Evolutionary conservation across 2,113 vertebrate species (phyloP).

Genomic region (Gymnarchus niloticus): DNA sequence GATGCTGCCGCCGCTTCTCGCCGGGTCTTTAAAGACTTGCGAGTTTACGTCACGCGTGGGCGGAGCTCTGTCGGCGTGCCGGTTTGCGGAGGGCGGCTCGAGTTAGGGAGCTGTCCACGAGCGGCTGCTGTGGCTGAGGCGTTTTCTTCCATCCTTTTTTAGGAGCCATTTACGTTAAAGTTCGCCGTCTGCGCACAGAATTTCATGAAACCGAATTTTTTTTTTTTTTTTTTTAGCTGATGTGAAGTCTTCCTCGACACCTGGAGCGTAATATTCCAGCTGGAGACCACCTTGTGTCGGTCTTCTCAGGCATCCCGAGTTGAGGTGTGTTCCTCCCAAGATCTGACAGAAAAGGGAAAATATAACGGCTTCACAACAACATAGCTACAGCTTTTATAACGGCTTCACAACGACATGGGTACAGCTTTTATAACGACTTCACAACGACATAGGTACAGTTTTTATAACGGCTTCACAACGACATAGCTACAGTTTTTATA

Average conservation of each 20-base stretch:
- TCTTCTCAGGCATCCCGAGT: slow-evolving; percentile 14
- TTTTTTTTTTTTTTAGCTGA: background rate
- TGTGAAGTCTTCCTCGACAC: background rate
- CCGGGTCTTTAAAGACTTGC: background rate
- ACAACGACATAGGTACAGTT: background rate
- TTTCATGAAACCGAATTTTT: background rate
- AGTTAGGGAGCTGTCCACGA: slow-evolving; percentile 21
- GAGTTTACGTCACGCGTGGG: slow-evolving; percentile 19
- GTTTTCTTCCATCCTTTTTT: background rate
- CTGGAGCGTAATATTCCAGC: background rate
- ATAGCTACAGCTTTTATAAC: background rate
- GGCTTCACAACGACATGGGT: background rate
- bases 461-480: background rate
- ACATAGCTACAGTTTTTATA: background rate
- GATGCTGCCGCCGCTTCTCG: background rate
- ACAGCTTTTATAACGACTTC: background rate
- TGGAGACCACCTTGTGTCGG: background rate
- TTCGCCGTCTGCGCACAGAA: background rate
- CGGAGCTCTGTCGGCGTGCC: slow-evolving; percentile 27
- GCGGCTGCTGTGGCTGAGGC: background rate
- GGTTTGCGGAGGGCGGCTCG: slow-evolving; percentile 17
- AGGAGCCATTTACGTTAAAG: background rate
- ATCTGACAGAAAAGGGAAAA: slow-evolving; percentile 18
- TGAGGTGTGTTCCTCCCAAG: slow-evolving; percentile 20
- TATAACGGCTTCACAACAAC: too few relatives aligned